Conservation (phyloP, 2,797 vertebrate species). For the Pangasius mekongensis region DNA sequence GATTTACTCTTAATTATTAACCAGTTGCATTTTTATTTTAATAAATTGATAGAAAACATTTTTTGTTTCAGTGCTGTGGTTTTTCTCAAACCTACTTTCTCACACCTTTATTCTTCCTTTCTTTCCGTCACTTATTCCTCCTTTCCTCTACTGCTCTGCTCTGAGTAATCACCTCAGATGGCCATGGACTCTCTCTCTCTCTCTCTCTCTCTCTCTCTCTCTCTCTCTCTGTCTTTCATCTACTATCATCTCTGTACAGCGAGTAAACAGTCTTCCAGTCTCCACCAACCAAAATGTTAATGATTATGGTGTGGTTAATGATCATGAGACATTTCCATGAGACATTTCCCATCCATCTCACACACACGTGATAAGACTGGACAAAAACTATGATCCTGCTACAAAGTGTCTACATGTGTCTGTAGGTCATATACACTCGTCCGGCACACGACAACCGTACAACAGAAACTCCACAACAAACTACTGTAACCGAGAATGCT, state of each 20-base stretch:
- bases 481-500: neutral
- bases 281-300: constrained; percentile 19
- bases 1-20: neutral
- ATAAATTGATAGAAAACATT: neutral
- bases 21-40: neutral
- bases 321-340: neutral
- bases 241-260: neutral
- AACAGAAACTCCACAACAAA: neutral
- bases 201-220: constrained; percentile 2
- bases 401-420: too few species aligned
- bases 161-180: neutral
- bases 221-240: neutral
- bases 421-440: neutral
- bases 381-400: neutral
- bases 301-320: neutral
- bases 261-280: neutral
- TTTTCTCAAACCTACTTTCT: neutral
- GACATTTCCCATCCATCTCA: constrained; percentile 11
- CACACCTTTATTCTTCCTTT: neutral
- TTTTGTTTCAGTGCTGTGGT: neutral
- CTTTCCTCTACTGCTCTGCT: neutral
- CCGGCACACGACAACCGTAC: neutral
- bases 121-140: neutral
- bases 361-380: neutral
- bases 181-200: neutral